Percentiles rank a stretch among this genome's conserved stretches.
phyloP scores from a whole-genome alignment of 2,888 invertebrate species.

The Dromius quadrimaculatus region DNA sequence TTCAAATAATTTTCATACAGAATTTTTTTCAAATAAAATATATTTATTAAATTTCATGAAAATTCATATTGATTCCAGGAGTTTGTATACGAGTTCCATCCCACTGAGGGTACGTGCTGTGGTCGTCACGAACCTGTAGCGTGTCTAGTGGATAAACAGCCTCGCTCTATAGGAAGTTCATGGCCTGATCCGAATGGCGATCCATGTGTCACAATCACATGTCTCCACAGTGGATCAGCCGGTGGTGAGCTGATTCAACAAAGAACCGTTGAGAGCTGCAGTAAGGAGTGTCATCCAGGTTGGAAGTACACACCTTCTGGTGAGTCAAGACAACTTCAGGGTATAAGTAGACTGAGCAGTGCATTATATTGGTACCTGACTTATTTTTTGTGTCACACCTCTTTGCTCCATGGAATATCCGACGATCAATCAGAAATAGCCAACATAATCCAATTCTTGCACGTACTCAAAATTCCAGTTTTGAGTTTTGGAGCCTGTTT shows the following conservation, averaged over 20 bases:
- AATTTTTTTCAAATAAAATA: neutral
- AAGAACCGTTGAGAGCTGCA: slow-evolving; percentile 66
- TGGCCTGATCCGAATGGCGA: slow-evolving; percentile 69
- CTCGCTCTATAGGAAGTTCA: slow-evolving; percentile 67
- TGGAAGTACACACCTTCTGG: slow-evolving; percentile 39
- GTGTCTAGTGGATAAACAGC: slow-evolving; percentile 68
- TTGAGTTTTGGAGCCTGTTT: no score
- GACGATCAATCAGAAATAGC: no score
- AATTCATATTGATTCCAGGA: slow-evolving; percentile 59
- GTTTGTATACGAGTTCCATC: slow-evolving; percentile 69
- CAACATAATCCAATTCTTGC: no score
- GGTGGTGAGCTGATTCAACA: slow-evolving; percentile 65
- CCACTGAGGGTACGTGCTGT: slow-evolving; percentile 71
- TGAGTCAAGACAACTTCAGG: no score
- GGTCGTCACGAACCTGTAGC: slow-evolving; percentile 68
- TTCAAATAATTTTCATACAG: no score
- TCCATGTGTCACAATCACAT: slow-evolving; percentile 70
- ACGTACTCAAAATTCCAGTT: no score
- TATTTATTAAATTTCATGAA: neutral
- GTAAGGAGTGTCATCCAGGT: slow-evolving; percentile 65
- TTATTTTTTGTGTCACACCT: no score
- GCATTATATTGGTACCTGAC: no score
- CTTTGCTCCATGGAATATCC: no score
- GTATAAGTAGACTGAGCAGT: no score
- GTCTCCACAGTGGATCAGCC: slow-evolving; percentile 61